phyloP scores from a whole-genome alignment of 2,888 invertebrate species.

The Xestia sexstrigata region DNA sequence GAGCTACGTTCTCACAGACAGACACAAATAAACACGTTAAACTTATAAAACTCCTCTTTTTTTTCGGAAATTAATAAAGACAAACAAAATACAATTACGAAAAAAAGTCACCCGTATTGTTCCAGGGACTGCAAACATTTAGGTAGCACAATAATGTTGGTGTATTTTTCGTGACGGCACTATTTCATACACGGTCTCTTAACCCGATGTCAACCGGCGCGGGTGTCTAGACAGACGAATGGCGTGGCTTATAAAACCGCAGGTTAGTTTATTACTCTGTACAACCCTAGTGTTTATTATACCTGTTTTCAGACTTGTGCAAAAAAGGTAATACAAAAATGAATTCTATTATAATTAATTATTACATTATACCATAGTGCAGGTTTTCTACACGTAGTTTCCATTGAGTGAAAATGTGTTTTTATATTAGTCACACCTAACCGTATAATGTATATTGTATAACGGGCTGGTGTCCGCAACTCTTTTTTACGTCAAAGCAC shows the following conservation, averaged over 20 bases:
- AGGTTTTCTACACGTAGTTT: too few species aligned
- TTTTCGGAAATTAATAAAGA: not conserved
- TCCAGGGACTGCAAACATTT: conserved; percentile 58
- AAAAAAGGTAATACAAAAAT: conserved; percentile 15
- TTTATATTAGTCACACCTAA: not conserved
- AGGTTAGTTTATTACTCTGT: conserved; percentile 52
- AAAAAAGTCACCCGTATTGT: conserved; percentile 21
- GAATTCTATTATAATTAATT: too few species aligned
- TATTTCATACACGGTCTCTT: conserved; percentile 68
- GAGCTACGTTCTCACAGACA: not conserved
- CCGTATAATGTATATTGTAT: too few species aligned
- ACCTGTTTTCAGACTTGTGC: not conserved
- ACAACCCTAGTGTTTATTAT: conserved; percentile 37
- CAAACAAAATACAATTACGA: not conserved
- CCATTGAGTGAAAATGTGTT: too few species aligned
- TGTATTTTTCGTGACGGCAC: conserved; percentile 62
- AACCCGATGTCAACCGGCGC: conserved; percentile 58
- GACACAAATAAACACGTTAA: not conserved
- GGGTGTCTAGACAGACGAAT: conserved; percentile 59
- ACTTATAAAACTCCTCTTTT: not conserved
- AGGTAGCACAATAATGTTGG: conserved; percentile 56
- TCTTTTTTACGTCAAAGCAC: too few species aligned
- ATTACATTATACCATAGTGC: too few species aligned
- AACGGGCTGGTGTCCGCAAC: too few species aligned
- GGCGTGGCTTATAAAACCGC: conserved; percentile 55